Evolutionary conservation across 2,113 vertebrate species (phyloP).

Genomic region (Actenoides lindsayi): DNA sequence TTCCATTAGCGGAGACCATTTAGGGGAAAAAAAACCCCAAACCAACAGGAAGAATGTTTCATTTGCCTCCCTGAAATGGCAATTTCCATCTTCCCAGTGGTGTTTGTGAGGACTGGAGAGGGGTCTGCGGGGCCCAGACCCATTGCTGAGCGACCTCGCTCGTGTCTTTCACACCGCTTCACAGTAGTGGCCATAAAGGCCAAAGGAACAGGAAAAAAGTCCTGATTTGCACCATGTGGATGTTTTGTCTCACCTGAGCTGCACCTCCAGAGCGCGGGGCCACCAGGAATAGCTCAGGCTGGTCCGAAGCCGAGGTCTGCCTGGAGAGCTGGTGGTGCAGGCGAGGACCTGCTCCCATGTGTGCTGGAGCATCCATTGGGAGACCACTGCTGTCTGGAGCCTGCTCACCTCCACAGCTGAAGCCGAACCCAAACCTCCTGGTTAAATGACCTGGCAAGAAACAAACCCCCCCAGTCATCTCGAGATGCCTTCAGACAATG

Average conservation of each 20-base stretch:
- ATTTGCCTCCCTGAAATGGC: rapidly evolving
- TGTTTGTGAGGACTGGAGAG: rapidly evolving
- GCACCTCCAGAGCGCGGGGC: rapidly evolving
- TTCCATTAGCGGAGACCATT: not conserved
- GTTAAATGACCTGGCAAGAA: not conserved
- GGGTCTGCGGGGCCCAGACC: not conserved
- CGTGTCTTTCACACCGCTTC: not conserved
- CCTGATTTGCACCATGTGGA: rapidly evolving
- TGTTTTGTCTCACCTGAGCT: not conserved
- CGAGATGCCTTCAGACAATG: not conserved
- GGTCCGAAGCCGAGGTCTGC: rapidly evolving
- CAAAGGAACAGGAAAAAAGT: too few relatives aligned
- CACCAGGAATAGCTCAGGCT: not conserved
- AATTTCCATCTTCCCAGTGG: not conserved
- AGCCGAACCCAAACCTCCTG: not conserved
- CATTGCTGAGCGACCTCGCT: not conserved
- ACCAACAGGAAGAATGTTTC: not conserved
- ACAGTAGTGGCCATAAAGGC: rapidly evolving
- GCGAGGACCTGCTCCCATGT: not conserved
- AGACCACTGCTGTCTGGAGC: not conserved
- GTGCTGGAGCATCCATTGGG: not conserved
- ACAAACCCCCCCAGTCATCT: not conserved
- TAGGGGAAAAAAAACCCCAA: not conserved
- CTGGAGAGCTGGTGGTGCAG: rapidly evolving
- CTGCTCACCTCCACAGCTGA: not conserved